Conservation (phyloP, 2,797 vertebrate genomes). For the Phrynocephalus vlangalii region DNA sequence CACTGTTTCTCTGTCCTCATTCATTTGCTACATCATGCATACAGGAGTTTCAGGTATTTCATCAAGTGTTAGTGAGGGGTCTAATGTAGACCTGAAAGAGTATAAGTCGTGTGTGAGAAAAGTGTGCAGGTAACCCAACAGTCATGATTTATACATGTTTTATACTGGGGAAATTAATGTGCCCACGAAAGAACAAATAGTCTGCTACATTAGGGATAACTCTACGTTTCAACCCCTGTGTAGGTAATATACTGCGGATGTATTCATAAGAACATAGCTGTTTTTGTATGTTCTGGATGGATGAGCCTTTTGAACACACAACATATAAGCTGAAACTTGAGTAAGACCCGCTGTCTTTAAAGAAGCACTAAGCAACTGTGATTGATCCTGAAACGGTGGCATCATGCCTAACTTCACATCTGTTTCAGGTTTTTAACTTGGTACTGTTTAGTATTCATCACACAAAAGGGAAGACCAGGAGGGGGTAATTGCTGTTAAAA, state of each 20-base stretch:
- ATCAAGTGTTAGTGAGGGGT: neutral
- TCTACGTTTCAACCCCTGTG: neutral
- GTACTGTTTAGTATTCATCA: neutral
- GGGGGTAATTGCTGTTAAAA: neutral
- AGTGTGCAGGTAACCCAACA: neutral
- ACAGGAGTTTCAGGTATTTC: neutral
- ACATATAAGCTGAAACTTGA: constrained; percentile 3
- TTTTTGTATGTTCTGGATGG: constrained; percentile 17
- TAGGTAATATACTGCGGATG: neutral
- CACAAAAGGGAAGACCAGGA: neutral
- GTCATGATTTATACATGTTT: neutral
- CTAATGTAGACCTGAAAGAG: neutral
- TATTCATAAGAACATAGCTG: neutral
- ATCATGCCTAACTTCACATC: neutral
- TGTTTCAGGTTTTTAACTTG: constrained; percentile 12
- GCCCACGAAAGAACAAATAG: neutral
- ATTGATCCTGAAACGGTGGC: neutral
- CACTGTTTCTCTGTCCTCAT: neutral
- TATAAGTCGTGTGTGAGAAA: neutral
- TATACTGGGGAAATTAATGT: neutral
- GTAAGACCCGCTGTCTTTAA: neutral
- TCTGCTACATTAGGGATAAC: neutral
- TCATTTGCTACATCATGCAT: neutral
- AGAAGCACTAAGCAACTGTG: neutral
- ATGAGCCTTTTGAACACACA: neutral